Conservation (phyloP, 2,888 invertebrate species). For the Embidobia sp. region DNA sequence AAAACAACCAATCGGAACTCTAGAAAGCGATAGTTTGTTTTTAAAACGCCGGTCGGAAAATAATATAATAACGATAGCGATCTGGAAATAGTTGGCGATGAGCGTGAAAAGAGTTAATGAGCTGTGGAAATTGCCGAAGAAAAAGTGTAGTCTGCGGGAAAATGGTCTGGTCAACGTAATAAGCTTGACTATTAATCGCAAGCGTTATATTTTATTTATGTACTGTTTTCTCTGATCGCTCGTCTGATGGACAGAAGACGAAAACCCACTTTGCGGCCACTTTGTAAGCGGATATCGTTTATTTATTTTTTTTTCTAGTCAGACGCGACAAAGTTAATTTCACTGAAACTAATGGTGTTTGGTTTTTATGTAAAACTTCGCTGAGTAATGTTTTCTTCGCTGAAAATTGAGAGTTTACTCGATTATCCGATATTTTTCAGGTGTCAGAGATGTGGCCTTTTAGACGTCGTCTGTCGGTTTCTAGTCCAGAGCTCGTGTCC, state of each 20-base stretch:
- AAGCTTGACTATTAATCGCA: background rate
- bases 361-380: too few species aligned
- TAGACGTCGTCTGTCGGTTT: constrained; percentile 49
- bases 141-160: background rate
- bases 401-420: too few species aligned
- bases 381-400: too few species aligned
- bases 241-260: too few species aligned
- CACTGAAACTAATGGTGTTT: too few species aligned
- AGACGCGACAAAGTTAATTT: too few species aligned
- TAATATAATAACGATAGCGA: background rate
- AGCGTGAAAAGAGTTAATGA: constrained; percentile 25
- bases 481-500: constrained; percentile 60
- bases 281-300: too few species aligned
- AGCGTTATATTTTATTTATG: too few species aligned
- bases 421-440: constrained; percentile 28
- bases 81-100: constrained; percentile 5
- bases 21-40: constrained; percentile 11
- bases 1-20: too few species aligned
- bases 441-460: constrained; percentile 57
- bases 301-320: too few species aligned
- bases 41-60: background rate
- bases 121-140: constrained; percentile 4
- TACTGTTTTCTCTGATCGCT: too few species aligned
- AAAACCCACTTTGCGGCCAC: too few species aligned
- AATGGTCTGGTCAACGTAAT: constrained; percentile 5